Conservation (phyloP, 92 coral and sea anemone species). For the Phenganax marumi region DNA sequence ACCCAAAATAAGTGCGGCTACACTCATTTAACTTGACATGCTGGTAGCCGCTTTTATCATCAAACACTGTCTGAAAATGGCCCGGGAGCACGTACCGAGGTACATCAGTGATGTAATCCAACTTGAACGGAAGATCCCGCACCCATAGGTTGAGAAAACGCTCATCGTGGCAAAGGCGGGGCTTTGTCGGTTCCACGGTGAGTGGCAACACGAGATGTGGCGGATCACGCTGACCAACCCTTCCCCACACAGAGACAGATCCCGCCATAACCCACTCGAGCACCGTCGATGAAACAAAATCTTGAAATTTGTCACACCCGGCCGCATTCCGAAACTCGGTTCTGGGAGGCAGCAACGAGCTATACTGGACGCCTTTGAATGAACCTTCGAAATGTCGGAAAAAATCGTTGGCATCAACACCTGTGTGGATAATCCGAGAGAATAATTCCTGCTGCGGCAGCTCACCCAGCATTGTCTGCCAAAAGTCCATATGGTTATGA, state of each 20-base stretch:
- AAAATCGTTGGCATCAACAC: not conserved
- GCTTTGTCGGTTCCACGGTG: constrained; percentile 7
- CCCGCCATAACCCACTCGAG: constrained; percentile 3
- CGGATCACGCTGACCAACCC: constrained; percentile 9
- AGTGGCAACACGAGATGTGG: constrained; percentile 7
- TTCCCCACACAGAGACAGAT: constrained; percentile 5
- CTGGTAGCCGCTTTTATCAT: constrained; percentile 10
- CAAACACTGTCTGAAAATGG: constrained; percentile 8
- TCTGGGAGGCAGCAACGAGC: not conserved
- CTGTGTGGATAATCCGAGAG: not conserved
- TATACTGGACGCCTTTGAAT: too few relatives aligned
- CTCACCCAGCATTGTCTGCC: not conserved
- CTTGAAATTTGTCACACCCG: not conserved
- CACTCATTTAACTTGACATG: not conserved
- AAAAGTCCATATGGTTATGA: not conserved
- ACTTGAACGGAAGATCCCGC: not conserved
- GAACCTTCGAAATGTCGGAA: not conserved
- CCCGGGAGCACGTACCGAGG: constrained; percentile 2
- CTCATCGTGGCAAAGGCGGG: constrained; percentile 9
- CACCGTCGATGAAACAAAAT: not conserved
- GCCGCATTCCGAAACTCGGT: not conserved
- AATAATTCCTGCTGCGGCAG: not conserved
- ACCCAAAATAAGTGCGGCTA: constrained; percentile 1
- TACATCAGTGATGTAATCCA: constrained; percentile 1
- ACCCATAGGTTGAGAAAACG: constrained; percentile 13